Base-by-base conservation (phyloP, 2,113 vertebrate species). In the Otis tarda region DNA sequence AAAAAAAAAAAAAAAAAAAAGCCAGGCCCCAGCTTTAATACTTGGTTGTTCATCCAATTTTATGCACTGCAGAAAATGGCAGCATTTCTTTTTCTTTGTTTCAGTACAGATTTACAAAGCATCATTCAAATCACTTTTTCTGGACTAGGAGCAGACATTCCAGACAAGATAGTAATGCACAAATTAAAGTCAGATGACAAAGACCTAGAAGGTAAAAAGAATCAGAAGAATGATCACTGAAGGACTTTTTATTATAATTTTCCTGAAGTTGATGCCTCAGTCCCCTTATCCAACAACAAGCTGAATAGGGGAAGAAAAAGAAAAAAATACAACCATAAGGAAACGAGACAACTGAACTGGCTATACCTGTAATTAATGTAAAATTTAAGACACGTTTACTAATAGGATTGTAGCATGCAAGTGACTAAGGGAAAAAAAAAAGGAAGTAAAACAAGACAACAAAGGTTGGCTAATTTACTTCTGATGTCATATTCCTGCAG, bases 401-500 rank as follows among this genome's bases (percentile, higher is more conserved):
- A 93, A 88, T 16, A 87, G 45, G 47, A 95, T 16, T 91, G 81
- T 63, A 81, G 68, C 74, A 75, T 28, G n/a, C 76, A 83, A 87
- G 23, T 87, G 81, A 93, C 68, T 87, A 91, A 93, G 56, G 27
- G 14, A 19, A 18, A 64, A 33, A 56, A 56, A 56, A 56, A 56
- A 18, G 70, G 74, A 94, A 95, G 70, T 23, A 77, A 88, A 84
- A 43, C 50, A 67, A 67, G 68, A 81, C 59, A 85, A 70, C 70
- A 83, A 91, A 92, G 81, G 64, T 47, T 87, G 47, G 61, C 41
- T 85, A 71, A 79, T 91, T 91, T 79, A 78, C 78, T 85, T 83
- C 82, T 95, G 91, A 92, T 61, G 90, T 76, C 91, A 96, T 43
- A 84, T 35, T 91, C 53, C 83, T 84, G 55, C 77, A 87, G 65